Conservation (phyloP, 1,140 invertebrate genomes). For the Mercenaria mercenaria region DNA sequence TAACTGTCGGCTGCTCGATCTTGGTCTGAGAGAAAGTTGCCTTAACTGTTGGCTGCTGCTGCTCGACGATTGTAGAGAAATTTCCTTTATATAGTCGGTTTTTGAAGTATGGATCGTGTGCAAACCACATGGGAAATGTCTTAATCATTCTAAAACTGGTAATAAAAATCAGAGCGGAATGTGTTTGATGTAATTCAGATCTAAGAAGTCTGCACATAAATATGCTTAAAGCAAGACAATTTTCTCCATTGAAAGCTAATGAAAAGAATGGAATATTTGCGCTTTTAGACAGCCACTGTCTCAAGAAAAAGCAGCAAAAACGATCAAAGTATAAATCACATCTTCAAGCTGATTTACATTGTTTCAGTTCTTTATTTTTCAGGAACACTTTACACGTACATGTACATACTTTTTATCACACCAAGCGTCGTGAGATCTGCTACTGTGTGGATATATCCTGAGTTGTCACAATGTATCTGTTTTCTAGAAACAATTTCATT, state of each 20-base stretch:
- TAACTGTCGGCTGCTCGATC: neutral
- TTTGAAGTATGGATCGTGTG: neutral
- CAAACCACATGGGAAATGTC: neutral
- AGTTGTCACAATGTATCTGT: neutral
- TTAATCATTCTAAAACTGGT: neutral
- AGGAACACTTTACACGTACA: no score
- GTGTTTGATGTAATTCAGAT: neutral
- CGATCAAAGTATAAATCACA: no score
- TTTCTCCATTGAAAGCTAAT: no score
- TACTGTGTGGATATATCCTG: no score
- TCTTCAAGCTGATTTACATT: no score
- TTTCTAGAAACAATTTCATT: slow-evolving; percentile 13
- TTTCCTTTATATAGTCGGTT: neutral
- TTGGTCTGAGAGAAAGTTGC: neutral
- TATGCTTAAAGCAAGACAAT: no score
- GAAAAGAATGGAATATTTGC: no score
- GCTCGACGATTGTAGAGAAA: neutral
- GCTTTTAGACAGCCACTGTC: no score
- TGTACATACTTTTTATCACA: no score
- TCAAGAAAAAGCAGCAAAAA: no score
- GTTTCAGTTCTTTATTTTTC: no score
- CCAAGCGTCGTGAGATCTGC: no score
- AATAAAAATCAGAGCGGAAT: neutral
- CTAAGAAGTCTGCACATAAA: neutral
- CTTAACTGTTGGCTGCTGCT: neutral